Evolutionary conservation across 2,113 vertebrate species (phyloP), one percentile per base, ranked within the genome.

Genomic region (Brachionichthys hirsutus): DNA sequence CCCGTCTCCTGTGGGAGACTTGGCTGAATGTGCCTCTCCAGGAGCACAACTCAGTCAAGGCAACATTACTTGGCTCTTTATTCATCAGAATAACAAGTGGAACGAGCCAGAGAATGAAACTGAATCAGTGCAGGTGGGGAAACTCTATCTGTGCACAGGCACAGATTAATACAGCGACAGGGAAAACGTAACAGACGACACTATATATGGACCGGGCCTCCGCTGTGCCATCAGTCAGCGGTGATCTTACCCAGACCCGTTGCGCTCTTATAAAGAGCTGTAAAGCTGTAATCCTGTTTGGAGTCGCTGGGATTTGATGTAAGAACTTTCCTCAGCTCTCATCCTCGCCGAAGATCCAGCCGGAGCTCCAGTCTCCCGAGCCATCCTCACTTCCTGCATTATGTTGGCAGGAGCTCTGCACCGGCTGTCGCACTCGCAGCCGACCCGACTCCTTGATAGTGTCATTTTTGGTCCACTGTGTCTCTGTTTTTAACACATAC

Each of bases 21-120:
- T 47, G 65, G 69, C 79, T 86, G 78, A 87, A 87, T 85, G 81
- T 50, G 55, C 52, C 77, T 75, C 78, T 81, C 70, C 73, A 74
- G 77, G 66, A 83, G 76, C 75, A 77, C 71, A 68, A 74, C 76
- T 84, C 80, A 52, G 62, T 76, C 73, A 70, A 75, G 72, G 75
- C 65, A 62, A 75, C 80, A 54, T 66, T 58, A 74, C 76, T 65
- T 43, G 67, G 73, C 81, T 78, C 75, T 83, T 88, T 61, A 74
- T 80, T 85, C 77, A 78, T 85, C 83, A 84, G 79, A 87, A 83
- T 80, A 82, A 77, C 75, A 82, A 70, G 76, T 69, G 54, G 77
- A 74, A 76, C 65, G 73, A 75, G 67, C 65, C 71, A 58, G 35
- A 77, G 54, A 66, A 58, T 24, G 36, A 61, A 57, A 50, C 40